Conservation (phyloP, 1,140 invertebrate species). For the Campoletis sonorensis region DNA sequence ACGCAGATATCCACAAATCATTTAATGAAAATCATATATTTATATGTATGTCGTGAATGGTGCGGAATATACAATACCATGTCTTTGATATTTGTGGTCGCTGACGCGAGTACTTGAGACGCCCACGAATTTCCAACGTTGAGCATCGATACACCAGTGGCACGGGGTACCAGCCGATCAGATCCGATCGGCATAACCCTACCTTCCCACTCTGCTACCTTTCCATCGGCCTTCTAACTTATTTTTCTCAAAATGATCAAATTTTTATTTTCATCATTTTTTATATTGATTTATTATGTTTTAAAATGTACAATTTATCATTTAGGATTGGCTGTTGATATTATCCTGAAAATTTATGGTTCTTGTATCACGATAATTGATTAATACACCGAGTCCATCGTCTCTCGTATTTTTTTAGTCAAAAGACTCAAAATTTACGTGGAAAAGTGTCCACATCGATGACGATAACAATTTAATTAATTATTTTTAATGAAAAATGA, state of each 20-base stretch:
- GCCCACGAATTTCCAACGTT: constrained; percentile 78
- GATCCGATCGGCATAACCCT: constrained; percentile 57
- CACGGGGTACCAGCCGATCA: constrained; percentile 57
- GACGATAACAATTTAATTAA: no score
- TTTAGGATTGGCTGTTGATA: not conserved
- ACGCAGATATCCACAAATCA: not conserved
- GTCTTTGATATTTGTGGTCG: constrained; percentile 54
- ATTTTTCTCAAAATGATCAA: constrained; percentile 13
- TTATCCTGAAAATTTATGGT: no score
- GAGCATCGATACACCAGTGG: constrained; percentile 67
- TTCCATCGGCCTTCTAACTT: not conserved
- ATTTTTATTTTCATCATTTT: constrained; percentile 1
- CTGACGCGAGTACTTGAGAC: constrained; percentile 70
- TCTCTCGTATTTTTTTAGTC: no score
- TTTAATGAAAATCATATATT: not conserved
- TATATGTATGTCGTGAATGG: constrained; percentile 12
- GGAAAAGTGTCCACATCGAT: no score
- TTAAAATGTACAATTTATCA: not conserved
- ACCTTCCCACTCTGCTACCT: not conserved
- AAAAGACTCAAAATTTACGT: no score
- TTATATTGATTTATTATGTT: not conserved
- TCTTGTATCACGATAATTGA: no score
- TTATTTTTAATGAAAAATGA: no score
- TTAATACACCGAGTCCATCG: no score
- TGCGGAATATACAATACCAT: constrained; percentile 54